phyloP scores from a whole-genome alignment of 1,140 invertebrate species.

The Hirudo medicinalis region DNA sequence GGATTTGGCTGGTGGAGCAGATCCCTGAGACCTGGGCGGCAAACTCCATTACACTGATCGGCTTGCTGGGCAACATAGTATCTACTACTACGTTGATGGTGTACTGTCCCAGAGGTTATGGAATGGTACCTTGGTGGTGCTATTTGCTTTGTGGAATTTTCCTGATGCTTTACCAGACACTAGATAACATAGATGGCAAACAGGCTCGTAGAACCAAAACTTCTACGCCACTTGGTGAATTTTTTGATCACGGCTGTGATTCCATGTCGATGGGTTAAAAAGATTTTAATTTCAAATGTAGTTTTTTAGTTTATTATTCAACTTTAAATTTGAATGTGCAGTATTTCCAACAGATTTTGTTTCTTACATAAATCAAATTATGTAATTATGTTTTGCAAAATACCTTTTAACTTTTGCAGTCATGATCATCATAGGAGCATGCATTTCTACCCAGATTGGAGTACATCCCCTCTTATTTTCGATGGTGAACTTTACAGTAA shows the following conservation, averaged over 20 bases:
- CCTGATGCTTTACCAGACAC: constrained; percentile 91
- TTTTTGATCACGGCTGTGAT: constrained; percentile 98
- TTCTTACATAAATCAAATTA: no score
- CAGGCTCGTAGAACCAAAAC: constrained; percentile 85
- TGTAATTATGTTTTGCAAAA: no score
- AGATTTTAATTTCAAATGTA: constrained; percentile 51
- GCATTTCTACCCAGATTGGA: constrained; percentile 78
- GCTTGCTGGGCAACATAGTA: constrained; percentile 78
- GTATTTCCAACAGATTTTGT: no score
- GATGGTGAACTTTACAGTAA: constrained; percentile 83
- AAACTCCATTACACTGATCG: constrained; percentile 88
- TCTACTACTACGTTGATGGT: constrained; percentile 80
- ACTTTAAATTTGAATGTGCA: no score
- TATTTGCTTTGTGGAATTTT: constrained; percentile 80
- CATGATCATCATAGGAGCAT: constrained; percentile 84
- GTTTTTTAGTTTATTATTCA: no score
- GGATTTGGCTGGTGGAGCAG: constrained; percentile 83
- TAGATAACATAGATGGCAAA: constrained; percentile 98
- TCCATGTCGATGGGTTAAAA: constrained; percentile 50
- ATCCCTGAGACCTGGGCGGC: constrained; percentile 89
- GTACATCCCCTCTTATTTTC: constrained; percentile 82
- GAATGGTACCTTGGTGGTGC: constrained; percentile 75
- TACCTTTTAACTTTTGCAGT: constrained; percentile 48
- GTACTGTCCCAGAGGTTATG: constrained; percentile 59
- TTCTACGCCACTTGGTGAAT: constrained; percentile 80